A percentile compares a stretch with the other conserved stretches of the same genome.
Evolutionary conservation across 2,888 invertebrate species (phyloP).

Genomic region (Phasia obesa): DNA sequence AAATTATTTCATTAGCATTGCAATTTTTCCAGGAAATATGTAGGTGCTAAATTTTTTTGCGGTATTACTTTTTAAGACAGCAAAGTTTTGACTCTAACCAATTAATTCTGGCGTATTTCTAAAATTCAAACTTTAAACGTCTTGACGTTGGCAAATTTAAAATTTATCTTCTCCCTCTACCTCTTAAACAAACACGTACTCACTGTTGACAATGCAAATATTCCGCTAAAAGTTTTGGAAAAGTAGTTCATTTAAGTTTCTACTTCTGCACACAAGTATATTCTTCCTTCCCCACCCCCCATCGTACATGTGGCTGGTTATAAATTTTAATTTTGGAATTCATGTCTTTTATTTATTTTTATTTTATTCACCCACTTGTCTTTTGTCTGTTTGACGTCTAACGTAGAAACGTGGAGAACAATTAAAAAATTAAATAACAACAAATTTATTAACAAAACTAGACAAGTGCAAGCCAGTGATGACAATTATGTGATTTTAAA

Average conservation of each 20-base stretch:
- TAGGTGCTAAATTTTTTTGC: too few relatives aligned
- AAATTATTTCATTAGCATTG: too few relatives aligned
- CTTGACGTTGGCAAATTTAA: too few relatives aligned
- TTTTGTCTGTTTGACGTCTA: slow-evolving; percentile 56
- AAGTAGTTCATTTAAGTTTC: slow-evolving; percentile 20
- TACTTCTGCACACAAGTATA: not conserved
- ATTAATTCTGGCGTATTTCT: not conserved
- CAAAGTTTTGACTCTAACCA: not conserved
- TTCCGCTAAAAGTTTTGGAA: slow-evolving; percentile 23
- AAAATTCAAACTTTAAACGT: not conserved
- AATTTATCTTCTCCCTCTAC: not conserved
- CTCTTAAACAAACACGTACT: not conserved
- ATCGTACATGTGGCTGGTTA: too few relatives aligned
- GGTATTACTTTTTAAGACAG: not conserved
- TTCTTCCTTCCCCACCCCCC: not conserved
- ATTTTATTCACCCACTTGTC: slow-evolving; percentile 49
- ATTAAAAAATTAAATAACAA: slow-evolving; percentile 30
- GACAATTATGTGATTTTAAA: slow-evolving; percentile 1
- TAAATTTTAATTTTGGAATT: slow-evolving; percentile 41
- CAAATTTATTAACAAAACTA: slow-evolving; percentile 4
- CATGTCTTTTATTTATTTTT: slow-evolving; percentile 25
- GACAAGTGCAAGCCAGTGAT: slow-evolving; percentile 4
- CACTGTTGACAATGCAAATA: not conserved
- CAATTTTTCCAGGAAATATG: too few relatives aligned
- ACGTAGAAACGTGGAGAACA: slow-evolving; percentile 35